Base-by-base conservation (phyloP, 2,888 invertebrate species). In the Nudaria mundana region DNA sequence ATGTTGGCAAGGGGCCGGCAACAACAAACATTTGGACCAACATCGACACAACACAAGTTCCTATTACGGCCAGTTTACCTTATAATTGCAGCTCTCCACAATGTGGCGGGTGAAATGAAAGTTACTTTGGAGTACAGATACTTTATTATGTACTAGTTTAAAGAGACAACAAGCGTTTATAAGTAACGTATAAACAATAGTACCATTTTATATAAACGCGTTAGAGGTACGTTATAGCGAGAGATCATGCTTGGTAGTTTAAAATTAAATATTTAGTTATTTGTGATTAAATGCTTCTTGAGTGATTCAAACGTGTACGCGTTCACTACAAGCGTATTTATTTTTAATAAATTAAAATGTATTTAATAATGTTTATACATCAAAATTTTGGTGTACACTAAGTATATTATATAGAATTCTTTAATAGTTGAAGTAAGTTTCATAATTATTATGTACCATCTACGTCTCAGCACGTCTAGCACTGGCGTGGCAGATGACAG, bases 71-170 rank as follows among this genome's bases (percentile, higher is more conserved):
- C 72, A 76, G 73, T 83, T 60, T 87, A 86, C 88, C 86, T 87
- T 86, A 69, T 59, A 36, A 69, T 37, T 69, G 79, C 80, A 75
- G 85, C 78, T 72, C 86, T 83, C 83, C 84, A 69, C 66, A 68
- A 63, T 76, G 81, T 71, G 73, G 81, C 82, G 75, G 85, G 81
- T 82, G 82, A 83, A 87, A 88, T 87, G 71, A 88, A 87, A 86
- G 78, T 82, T 76, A 86, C 82, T 85, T 83, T 85, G 83, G 88
- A 86, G 77, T 87, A 88, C 72, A 86, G 78, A 81, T 84, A 86
- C 78, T 87, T 88, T 87, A 88, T 87, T 88, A n/a, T n/a, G n/a
- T n/a, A 86, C 83, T 86, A 86, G 76, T 55, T 78, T 83, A 76
- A 75, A 71, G 75, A 76, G 79, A 80, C 78, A 82, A 78, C 71